Percentiles rank a stretch among this genome's conserved stretches.
These are phyloP conservation scores for Phyto melanocephala DNA, from an alignment of 2,888 invertebrate species.

Conservation along the genomic window DNA sequence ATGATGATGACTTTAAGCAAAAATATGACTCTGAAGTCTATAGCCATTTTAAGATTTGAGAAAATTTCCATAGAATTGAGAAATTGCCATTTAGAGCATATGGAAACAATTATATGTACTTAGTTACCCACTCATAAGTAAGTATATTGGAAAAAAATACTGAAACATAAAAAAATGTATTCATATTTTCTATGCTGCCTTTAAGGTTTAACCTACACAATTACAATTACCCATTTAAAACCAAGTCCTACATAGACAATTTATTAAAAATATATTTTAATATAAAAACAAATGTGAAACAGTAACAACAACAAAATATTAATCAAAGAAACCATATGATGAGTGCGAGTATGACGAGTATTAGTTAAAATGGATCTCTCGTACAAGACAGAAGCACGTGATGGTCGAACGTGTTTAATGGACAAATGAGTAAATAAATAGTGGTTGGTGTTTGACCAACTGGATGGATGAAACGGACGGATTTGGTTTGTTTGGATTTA, in stretches of 20 bases:
- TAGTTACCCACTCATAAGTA: too few species aligned
- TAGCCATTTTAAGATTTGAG: constrained; percentile 37
- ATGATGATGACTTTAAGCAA: neutral
- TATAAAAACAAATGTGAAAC: neutral
- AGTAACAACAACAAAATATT: too few species aligned
- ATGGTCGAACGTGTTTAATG: constrained; percentile 71
- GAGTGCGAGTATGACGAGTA: neutral
- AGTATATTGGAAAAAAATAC: too few species aligned
- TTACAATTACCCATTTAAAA: neutral
- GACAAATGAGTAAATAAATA: constrained; percentile 53
- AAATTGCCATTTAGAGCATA: constrained; percentile 14
- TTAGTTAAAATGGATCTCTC: constrained; percentile 76
- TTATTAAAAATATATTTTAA: neutral
- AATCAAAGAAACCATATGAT: neutral
- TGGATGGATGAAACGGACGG: constrained; percentile 38
- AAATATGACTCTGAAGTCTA: constrained; percentile 45
- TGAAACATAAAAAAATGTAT: neutral
- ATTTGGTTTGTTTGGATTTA: constrained; percentile 29
- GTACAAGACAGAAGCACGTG: constrained; percentile 76
- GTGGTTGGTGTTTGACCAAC: constrained; percentile 30
- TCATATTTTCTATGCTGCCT: constrained; percentile 16
- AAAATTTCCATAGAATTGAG: constrained; percentile 40
- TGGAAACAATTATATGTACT: constrained; percentile 2
- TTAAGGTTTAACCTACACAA: neutral
- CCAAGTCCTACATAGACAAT: neutral